phyloP scores from a whole-genome alignment of 1,140 invertebrate genomes.

The Heliconius melpomene region DNA sequence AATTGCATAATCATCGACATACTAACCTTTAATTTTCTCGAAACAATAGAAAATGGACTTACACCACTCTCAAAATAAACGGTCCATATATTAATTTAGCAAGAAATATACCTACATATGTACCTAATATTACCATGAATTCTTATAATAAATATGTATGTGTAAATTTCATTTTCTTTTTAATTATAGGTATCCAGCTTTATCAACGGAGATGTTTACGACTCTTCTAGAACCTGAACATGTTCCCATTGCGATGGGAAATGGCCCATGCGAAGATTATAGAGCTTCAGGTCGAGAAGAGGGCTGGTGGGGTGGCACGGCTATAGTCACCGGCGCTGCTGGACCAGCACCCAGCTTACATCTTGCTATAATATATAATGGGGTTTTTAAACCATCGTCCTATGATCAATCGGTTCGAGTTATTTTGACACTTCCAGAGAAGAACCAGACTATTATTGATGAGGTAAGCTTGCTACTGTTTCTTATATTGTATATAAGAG shows the following conservation, averaged over 20 bases:
- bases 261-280: constrained; percentile 74
- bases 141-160: background rate
- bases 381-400: constrained; percentile 86
- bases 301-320: constrained; percentile 93
- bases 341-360: constrained; percentile 90
- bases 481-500: no score
- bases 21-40: no score
- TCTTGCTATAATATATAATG: constrained; percentile 90
- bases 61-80: no score
- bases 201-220: constrained; percentile 92
- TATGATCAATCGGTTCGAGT: constrained; percentile 86
- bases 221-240: constrained; percentile 87
- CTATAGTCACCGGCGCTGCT: constrained; percentile 89
- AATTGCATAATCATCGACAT: no score
- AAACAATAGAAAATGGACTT: no score
- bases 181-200: constrained; percentile 81
- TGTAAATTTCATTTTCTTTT: constrained; percentile 3
- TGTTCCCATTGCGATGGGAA: constrained; percentile 66
- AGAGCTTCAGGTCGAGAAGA: constrained; percentile 82
- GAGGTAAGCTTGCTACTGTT: constrained; percentile 80
- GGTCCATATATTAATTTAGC: no score
- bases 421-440: constrained; percentile 85
- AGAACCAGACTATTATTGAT: constrained; percentile 86
- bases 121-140: no score
- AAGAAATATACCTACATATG: no score